Conservation (phyloP, 2,113 vertebrate species). For the Zapus hudsonius region DNA sequence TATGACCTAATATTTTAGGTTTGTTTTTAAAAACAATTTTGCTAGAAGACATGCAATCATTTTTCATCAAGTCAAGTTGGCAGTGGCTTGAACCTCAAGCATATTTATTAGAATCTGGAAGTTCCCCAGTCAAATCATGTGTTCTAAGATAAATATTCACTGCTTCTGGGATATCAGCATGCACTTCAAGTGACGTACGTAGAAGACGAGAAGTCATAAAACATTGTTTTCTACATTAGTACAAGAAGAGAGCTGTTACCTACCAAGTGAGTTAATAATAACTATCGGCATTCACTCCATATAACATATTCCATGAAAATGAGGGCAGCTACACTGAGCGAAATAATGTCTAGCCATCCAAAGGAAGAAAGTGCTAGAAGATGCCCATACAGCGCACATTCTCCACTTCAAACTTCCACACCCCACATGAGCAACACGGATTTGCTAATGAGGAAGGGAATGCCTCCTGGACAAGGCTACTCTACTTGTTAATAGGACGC, state of each 20-base stretch:
- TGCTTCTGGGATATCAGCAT: not conserved
- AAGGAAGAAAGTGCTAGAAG: not conserved
- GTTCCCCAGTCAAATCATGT: not conserved
- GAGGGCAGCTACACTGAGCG: not conserved
- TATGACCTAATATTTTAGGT: not conserved
- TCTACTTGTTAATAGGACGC: conserved; percentile 81
- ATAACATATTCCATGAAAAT: not conserved
- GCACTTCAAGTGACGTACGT: not conserved
- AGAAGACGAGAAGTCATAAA: not conserved
- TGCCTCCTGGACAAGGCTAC: conserved; percentile 71
- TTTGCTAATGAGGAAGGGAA: conserved; percentile 57
- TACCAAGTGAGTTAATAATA: conserved; percentile 63
- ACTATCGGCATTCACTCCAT: conserved; percentile 38
- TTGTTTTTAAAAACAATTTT: not conserved
- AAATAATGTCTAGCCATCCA: not conserved
- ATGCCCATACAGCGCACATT: conserved; percentile 22
- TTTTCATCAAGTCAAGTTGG: conserved; percentile 20
- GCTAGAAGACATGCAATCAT: not conserved
- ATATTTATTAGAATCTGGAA: not conserved
- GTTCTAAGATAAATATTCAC: conserved; percentile 22
- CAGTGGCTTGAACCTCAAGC: not conserved
- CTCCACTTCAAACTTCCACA: not conserved
- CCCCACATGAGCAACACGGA: not conserved
- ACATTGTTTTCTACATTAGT: conserved; percentile 52
- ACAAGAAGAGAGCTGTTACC: conserved; percentile 26